Conservation (phyloP, 2,888 invertebrate genomes). For the Miltochrista miniata region DNA sequence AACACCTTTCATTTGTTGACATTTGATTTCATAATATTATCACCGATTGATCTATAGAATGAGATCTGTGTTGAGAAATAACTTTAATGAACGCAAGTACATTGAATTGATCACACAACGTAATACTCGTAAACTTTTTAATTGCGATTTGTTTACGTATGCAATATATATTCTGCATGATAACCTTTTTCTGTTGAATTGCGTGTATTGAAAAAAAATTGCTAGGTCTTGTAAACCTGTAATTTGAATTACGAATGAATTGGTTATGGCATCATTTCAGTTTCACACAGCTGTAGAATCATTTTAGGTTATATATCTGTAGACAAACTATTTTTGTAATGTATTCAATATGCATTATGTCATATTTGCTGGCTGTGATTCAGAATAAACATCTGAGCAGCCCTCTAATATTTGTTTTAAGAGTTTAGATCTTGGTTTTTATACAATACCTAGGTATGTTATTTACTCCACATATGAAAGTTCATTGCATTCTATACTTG, state of each 20-base stretch:
- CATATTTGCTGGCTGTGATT: no score
- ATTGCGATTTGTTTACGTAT: constrained; percentile 3
- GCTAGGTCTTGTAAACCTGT: no score
- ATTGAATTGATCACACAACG: constrained; percentile 9
- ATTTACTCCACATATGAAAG: no score
- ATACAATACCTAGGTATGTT: no score
- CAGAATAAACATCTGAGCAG: no score
- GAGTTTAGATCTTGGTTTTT: no score
- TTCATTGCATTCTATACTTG: no score
- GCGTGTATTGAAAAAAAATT: constrained; percentile 6
- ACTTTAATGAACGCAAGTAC: constrained; percentile 1
- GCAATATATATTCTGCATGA: constrained; percentile 7
- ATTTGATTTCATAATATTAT: constrained; percentile 54
- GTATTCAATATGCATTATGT: no score
- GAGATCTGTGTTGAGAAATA: constrained; percentile 9
- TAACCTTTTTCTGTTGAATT: constrained; percentile 15
- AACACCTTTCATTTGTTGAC: constrained; percentile 63
- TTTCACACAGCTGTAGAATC: no score
- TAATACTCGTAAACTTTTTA: constrained; percentile 21
- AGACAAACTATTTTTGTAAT: no score
- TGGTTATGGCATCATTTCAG: neutral
- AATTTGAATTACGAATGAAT: constrained; percentile 5
- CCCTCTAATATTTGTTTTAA: no score
- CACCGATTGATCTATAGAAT: constrained; percentile 25
- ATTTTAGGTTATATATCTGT: no score